Base-by-base conservation (phyloP, 2,113 vertebrate species). In the Gnathonemus longibarbis region DNA sequence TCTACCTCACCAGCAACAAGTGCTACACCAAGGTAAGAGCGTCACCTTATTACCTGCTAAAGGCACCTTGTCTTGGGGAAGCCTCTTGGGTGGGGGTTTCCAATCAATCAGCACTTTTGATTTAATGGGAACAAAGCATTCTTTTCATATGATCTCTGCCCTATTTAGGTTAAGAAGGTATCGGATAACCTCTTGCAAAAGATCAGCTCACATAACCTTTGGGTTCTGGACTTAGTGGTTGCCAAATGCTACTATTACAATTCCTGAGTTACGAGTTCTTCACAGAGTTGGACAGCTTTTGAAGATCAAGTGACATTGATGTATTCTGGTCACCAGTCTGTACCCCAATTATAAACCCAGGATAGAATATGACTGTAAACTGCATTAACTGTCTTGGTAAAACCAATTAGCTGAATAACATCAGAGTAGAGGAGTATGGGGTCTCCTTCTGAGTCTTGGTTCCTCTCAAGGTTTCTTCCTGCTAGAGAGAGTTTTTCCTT, bases 221-320 rank as follows among this genome's bases (percentile, higher is more conserved):
- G 98, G 46, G 98, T 98, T 84, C 95, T 99, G 49, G 98, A 99
- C 92, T 95, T 99, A 88, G 96, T 99, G 49, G 98, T 98, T 1
- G 98, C 98, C 0, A 99, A 99, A 90, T 99, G 98, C 94, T 99
- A 99, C 62, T 99, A 99, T 87, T 99, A 99, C 91, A 98, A 99
- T 42, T 97, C 98, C 42, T 93, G 98, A 1, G 97, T 90, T 99
- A 99, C 0, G 98, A 99, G 93, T 98, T 99, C 94, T 97, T 98
- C 84, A 96, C 96, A 90, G 97, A 98, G 92, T 96, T 98, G 31
- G 97, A 99, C 6, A 96, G 94, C 90, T 97, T 98, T 87, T 97
- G 98, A 95, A 99, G 98, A 98, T 99, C 92, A 87, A 24, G 27
- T 77, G 70, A 77, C 27, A 77, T 77, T 27, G 27, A 77, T 77